phyloP scores from a whole-genome alignment of 2,888 invertebrate species.

The Stenotaenia linearis region DNA sequence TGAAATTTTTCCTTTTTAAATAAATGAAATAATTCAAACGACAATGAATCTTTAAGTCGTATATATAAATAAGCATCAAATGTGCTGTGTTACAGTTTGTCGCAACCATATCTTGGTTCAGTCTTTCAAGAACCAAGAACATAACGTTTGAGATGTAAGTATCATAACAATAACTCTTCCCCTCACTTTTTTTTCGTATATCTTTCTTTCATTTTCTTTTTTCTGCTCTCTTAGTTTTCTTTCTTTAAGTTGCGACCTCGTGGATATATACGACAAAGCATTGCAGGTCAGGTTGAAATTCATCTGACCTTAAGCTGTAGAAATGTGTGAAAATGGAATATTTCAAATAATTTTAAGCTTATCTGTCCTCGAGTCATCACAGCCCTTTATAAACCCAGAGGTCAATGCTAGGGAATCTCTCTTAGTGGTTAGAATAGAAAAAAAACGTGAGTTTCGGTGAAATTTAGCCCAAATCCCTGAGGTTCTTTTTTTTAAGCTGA shows the following conservation, averaged over 20 bases:
- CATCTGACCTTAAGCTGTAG: neutral
- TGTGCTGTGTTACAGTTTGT: neutral
- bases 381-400: neutral
- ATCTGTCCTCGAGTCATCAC: neutral
- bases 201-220: neutral
- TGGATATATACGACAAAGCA: neutral
- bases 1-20: too few species aligned
- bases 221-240: neutral
- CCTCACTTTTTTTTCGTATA: neutral
- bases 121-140: neutral
- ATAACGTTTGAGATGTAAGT: neutral
- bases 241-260: neutral
- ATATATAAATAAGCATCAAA: neutral
- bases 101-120: neutral
- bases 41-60: too few species aligned
- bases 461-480: neutral
- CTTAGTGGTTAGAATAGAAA: neutral
- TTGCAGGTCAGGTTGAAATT: neutral
- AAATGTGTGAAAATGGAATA: neutral
- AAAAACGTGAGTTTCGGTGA: neutral
- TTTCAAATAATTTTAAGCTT: conserved; percentile 1
- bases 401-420: neutral
- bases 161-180: neutral
- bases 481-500: neutral
- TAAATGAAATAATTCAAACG: too few species aligned